These are phyloP conservation scores for Cosmorhoe ocellata DNA, from an alignment of 2,888 invertebrate species.

Conservation along the genomic window DNA sequence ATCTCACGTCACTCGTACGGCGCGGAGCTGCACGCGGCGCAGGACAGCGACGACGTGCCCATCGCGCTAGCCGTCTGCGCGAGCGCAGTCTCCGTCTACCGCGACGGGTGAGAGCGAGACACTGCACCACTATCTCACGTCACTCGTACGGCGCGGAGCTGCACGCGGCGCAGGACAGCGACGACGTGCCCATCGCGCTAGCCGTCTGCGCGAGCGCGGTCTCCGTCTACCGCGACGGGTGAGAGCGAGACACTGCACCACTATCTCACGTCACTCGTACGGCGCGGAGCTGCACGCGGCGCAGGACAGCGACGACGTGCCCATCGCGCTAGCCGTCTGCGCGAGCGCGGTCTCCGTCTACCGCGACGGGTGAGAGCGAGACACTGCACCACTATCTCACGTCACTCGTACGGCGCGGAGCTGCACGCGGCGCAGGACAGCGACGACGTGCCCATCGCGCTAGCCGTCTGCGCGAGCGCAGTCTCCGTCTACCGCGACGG, in stretches of 20 bases:
- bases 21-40: conserved; percentile 96
- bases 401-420: conserved; percentile 99
- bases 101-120: conserved; percentile 85
- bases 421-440: conserved; percentile 96
- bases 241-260: conserved; percentile 35
- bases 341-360: conserved; percentile 97
- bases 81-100: conserved; percentile 95
- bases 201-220: conserved; percentile 98
- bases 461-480: conserved; percentile 97
- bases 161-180: conserved; percentile 96
- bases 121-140: background rate
- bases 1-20: conserved; percentile 95
- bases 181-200: conserved; percentile 94
- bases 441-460: conserved; percentile 93
- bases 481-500: conserved; percentile 95
- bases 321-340: conserved; percentile 96
- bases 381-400: no score
- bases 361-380: conserved; percentile 87
- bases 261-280: conserved; percentile 89
- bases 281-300: conserved; percentile 98
- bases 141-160: conserved; percentile 99
- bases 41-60: conserved; percentile 95
- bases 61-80: conserved; percentile 97
- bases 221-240: conserved; percentile 95
- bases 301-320: conserved; percentile 94